Evolutionary conservation across 1,140 invertebrate genomes (phyloP), one percentile per base, ranked within the genome.

Genomic region (Aphaenogaster rudis): DNA sequence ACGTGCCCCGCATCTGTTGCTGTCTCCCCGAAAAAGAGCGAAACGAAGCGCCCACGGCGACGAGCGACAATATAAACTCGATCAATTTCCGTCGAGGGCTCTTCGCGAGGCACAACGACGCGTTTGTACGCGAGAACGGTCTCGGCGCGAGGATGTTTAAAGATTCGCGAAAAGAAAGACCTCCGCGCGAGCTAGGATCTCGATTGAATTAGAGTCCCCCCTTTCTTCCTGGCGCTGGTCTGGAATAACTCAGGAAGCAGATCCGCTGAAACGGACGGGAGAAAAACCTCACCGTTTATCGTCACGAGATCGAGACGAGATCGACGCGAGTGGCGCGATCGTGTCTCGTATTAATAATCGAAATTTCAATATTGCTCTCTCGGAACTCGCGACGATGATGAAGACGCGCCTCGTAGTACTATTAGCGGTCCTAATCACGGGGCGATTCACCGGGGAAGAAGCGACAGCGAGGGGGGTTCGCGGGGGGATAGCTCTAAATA

Each of bases 61-160:
- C 85, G 59, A 90, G 85, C 87, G 89, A 91, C 88, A 93, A 89
- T 91, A 91, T 91, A 91, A 88, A 91, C 87, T 86, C 72, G 80
- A 92, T 92, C 86, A 91, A 92, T 93, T 93, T 90, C 88, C 86
- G 88, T 71, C 87, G 88, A 86, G 87, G 82, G 76, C 63, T 57
- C 39, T 67, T 85, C 42, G 54, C 76, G 69, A 54, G 57, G 28
- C 54, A 90, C 90, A 91, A 90, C 88, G 86, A 42, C 63, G 36
- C 86, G 78, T 76, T 79, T 90, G 86, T 87, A 17, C 63, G 50
- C 59, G 52, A 21, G 61, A 7, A 63, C 8, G n/a, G 2, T 11
- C 33, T 42, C 54, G 81, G 76, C 45, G 66, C 39, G 66, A 89
- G 92, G 92, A 93, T 93, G 92, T 93, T 93, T 93, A 82, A 82